These are phyloP conservation scores for Hetaerina americana DNA, from an alignment of 1,140 invertebrate genomes.

Conservation along the genomic window DNA sequence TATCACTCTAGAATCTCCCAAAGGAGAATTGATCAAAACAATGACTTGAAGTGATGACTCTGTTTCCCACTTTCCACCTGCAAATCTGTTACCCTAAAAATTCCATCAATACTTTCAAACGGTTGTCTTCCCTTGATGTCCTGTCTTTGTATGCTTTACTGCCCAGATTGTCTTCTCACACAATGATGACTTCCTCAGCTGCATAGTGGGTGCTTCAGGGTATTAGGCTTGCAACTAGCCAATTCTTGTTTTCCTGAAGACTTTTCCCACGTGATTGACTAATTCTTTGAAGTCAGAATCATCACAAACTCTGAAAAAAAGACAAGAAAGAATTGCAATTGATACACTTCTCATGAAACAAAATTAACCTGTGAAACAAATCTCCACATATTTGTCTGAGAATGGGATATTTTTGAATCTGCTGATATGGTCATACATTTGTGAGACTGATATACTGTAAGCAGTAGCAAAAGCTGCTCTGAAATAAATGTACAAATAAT, in stretches of 20 bases:
- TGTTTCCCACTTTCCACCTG: background rate
- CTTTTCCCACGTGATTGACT: background rate
- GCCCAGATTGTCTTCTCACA: background rate
- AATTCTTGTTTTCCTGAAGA: background rate
- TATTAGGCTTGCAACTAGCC: background rate
- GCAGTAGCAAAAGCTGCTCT: too few relatives aligned
- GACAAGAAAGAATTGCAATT: too few relatives aligned
- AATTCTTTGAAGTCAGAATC: conserved; percentile 39
- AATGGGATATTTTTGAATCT: too few relatives aligned
- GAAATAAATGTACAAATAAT: too few relatives aligned
- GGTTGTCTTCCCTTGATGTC: background rate
- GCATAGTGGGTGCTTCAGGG: background rate
- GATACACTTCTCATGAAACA: too few relatives aligned
- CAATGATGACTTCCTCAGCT: background rate
- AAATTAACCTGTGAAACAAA: too few relatives aligned
- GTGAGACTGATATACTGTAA: too few relatives aligned
- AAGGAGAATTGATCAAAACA: background rate
- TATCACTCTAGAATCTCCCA: background rate
- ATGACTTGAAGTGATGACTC: background rate
- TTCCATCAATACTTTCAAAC: background rate
- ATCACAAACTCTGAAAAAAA: conserved; percentile 39
- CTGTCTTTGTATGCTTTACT: background rate
- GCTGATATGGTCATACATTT: too few relatives aligned
- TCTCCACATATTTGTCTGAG: too few relatives aligned
- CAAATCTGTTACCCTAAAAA: background rate